Conservation (phyloP, 2,888 invertebrate species). For the Trisateles emortualis region DNA sequence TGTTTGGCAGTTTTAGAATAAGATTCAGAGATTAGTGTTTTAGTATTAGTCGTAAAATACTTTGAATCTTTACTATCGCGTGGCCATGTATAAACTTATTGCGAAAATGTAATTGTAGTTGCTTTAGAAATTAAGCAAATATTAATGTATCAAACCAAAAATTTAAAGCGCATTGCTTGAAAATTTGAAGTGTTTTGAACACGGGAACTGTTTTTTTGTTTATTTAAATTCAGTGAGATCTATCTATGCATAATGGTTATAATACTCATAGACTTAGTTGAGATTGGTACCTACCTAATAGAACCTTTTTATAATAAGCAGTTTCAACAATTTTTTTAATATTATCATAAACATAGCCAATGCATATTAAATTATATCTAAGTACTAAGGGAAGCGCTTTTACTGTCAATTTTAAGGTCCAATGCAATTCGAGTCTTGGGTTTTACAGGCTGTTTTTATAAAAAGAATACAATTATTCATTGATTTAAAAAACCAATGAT, state of each 20-base stretch:
- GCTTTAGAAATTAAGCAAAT: constrained; percentile 68
- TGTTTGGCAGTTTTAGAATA: constrained; percentile 54
- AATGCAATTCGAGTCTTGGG: constrained; percentile 28
- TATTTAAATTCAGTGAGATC: constrained; percentile 75
- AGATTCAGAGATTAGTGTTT: constrained; percentile 55
- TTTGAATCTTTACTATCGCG: constrained; percentile 69
- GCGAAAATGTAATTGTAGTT: constrained; percentile 60
- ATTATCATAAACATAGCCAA: constrained; percentile 34
- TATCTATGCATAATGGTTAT: constrained; percentile 69
- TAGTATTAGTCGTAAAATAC: constrained; percentile 46
- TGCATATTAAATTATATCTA: constrained; percentile 22
- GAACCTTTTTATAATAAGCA: constrained; percentile 46
- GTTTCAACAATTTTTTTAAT: constrained; percentile 20
- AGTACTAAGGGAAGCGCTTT: neutral
- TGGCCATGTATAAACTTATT: constrained; percentile 78
- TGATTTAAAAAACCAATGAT: too few relatives aligned
- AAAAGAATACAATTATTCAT: too few relatives aligned
- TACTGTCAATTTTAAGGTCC: constrained; percentile 17
- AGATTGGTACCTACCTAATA: constrained; percentile 55
- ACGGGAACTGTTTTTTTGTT: constrained; percentile 65
- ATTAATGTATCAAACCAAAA: constrained; percentile 84
- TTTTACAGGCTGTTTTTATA: neutral
- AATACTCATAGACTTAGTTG: constrained; percentile 80
- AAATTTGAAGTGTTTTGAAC: constrained; percentile 85
- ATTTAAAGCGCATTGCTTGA: constrained; percentile 85